Evolutionary conservation across 1,140 invertebrate species (phyloP), one percentile per base, ranked within the genome.

Genomic region (Drosophila truncata): DNA sequence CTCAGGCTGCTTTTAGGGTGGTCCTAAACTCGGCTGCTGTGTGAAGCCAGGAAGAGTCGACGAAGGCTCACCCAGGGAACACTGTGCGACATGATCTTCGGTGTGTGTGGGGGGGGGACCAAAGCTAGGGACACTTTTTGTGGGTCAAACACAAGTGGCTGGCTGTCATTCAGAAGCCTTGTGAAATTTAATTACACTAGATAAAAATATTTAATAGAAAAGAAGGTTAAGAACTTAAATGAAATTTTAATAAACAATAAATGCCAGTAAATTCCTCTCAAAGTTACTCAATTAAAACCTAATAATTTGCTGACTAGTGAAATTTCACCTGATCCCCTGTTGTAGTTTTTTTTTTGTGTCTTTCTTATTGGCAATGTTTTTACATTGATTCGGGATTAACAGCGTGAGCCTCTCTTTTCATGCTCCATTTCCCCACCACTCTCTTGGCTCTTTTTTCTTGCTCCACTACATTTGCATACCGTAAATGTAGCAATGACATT

Each of bases 381-480:
- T 69, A 79, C 80, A 88, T 84, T 88, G 85, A 90, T 81, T 71
- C 69, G 60, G 80, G 77, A 90, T 87, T 91, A 85, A 76, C 83
- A 57, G 69, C 25, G 35, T 14, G 33, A 57, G 23, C 13, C n/a
- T 41, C 23, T 39, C 23, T 33, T 57, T 60, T 31, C 11, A 18
- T 44, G 35, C 61, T 49, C 50, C 54, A 54, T 27, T 47, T 29
- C n/a, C 31, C 41, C 29, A 42, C 41, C 29, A 42, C 58, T 37
- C 37, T 73, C 46, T 49, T 6, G 4, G n/a, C 39, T 33, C 11
- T 18, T 18, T n/a, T 37, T 37, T 37, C 55, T 37, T n/a, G 16
- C 39, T 25, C 33, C 47, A 13, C 10, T 69, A 23, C 20, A 83
- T 87, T 87, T 87, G 80, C 83, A 87, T 88, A 74, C 74, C 78